These are phyloP conservation scores for Autographa pulchrina DNA, from an alignment of 2,888 invertebrate genomes.

Conservation along the genomic window DNA sequence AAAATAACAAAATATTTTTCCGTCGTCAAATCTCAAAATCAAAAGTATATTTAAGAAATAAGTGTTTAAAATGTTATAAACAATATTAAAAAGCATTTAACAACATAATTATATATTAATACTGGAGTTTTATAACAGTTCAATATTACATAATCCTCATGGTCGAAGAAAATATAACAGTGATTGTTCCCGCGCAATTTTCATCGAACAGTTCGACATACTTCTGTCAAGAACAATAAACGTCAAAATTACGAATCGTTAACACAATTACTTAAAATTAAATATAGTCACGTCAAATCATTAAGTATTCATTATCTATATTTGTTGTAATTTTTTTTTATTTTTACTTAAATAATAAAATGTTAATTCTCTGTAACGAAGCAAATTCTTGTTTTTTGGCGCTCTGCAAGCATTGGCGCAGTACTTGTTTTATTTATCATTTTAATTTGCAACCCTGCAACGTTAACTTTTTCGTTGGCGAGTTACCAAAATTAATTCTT, in stretches of 20 bases:
- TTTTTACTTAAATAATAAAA: not conserved
- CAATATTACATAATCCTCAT: no score
- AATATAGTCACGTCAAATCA: no score
- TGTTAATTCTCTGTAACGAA: not conserved
- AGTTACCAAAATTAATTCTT: not conserved
- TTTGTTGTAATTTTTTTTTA: no score
- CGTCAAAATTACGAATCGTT: not conserved
- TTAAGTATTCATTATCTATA: no score
- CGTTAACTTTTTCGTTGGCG: not conserved
- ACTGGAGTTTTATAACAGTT: no score
- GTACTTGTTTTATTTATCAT: not conserved
- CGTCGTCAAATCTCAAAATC: no score
- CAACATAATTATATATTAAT: no score
- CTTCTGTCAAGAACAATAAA: slow-evolving; percentile 10
- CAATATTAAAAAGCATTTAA: no score
- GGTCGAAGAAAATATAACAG: no score
- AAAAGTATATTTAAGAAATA: no score
- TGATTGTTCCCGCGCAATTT: slow-evolving; percentile 30
- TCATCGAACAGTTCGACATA: not conserved
- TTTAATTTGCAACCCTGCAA: not conserved
- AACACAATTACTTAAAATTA: not conserved
- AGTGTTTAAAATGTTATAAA: no score
- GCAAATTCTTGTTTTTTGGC: not conserved
- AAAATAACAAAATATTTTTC: no score
- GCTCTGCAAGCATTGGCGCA: not conserved